These are phyloP conservation scores for Phylloscopus whistleri DNA, from an alignment of 2,113 vertebrate species.

Conservation along the genomic window DNA sequence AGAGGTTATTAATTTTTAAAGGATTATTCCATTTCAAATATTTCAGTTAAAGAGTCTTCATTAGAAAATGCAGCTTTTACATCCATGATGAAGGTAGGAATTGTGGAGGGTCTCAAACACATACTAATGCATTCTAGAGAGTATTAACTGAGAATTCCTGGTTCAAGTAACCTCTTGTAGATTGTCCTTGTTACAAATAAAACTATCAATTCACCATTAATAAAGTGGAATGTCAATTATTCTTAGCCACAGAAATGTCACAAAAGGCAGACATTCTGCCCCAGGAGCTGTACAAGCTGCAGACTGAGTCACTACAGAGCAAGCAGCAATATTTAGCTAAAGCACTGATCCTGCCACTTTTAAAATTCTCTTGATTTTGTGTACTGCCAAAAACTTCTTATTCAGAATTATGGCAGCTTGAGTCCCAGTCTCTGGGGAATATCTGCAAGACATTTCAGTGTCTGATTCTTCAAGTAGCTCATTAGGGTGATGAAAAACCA, in stretches of 20 bases:
- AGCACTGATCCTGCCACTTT: neutral
- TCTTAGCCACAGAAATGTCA: neutral
- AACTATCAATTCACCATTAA: neutral
- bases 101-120: neutral
- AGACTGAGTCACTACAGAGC: neutral
- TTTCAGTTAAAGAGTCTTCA: neutral
- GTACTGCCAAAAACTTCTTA: neutral
- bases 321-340: neutral
- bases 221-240: neutral
- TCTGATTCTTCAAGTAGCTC: conserved; percentile 66
- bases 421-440: conserved; percentile 47
- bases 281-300: neutral
- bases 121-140: neutral
- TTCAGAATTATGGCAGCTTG: conserved; percentile 7
- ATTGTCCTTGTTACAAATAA: neutral
- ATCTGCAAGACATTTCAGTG: conserved; percentile 53
- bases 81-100: neutral
- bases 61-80: neutral
- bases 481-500: conserved; percentile 70
- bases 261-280: neutral
- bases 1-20: neutral
- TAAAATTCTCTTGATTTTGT: neutral
- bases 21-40: neutral
- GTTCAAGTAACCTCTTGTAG: neutral
- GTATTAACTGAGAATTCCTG: neutral